Evolutionary conservation across 2,888 invertebrate genomes (phyloP), one percentile per base, ranked within the genome.

Genomic region (Drosophila infuscata): DNA sequence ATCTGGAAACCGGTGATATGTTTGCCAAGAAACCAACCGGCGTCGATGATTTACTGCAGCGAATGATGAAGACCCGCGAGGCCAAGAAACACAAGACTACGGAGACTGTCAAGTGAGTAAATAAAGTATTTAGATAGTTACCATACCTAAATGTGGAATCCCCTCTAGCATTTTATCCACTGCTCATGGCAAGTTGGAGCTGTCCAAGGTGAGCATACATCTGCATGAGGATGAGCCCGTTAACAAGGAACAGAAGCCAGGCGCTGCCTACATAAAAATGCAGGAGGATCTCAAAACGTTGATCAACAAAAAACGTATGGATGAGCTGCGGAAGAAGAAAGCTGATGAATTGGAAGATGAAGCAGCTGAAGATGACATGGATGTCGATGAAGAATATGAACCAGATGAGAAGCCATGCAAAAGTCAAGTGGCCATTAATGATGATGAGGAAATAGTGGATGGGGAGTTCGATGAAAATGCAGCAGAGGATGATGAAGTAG

Each of bases 261-360:
- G 98, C 0, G 95, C 95, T 3, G 96, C 95, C 81, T 94, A 96
- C 76, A 92, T 94, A n/a, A 95, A 95, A 81, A 93, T 98, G 60
- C 96, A 96, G 89, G 95, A 95, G 71, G 95, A 96, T 74, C 94
- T 98, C 3, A 95, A 96, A 86, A 94, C 94, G 17, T 94, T 96
- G 92, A 97, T 98, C 88, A 95, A 95, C 3, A 94, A 95, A 74
- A 96, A 95, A 84, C 94, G 97, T 58, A 95, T 95, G 46, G 94
- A 96, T 69, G 95, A 96, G 81, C 95, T 97, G 58, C 93, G 95
- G 35, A 95, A 96, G 68, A 92, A 94, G 90, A 89, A 91, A 36
- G 92, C 93, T 15, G 94, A 94, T 63, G 91, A 93, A 60, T 93
- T 94, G 81, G 91, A 94, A 54, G 92, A 88, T n/a, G 93, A 68